Percentiles rank a stretch among this genome's conserved stretches.
These are phyloP conservation scores for Indri indri DNA, from an alignment of 2,113 vertebrate genomes.

Conservation along the genomic window DNA sequence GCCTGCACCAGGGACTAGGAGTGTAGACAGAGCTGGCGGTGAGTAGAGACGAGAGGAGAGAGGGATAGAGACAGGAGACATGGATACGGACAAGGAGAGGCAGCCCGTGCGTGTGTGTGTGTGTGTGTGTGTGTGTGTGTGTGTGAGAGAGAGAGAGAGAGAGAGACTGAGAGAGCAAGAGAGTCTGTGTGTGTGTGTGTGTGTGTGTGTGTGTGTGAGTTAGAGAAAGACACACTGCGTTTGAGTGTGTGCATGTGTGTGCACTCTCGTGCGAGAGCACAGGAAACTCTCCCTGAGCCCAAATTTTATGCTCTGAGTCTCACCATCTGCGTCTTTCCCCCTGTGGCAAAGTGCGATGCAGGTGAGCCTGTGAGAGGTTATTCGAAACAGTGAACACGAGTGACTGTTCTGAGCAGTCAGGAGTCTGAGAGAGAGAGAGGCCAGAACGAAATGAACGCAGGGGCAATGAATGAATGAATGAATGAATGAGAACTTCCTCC, in stretches of 20 bases:
- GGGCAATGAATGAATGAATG: not conserved
- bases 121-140: not conserved
- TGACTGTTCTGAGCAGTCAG: not conserved
- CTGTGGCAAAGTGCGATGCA: not conserved
- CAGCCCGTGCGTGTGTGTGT: not conserved
- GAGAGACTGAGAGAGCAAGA: too few relatives aligned
- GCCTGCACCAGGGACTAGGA: not conserved
- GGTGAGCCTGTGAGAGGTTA: not conserved
- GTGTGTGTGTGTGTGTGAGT: not conserved
- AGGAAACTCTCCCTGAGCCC: not conserved
- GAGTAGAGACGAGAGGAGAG: not conserved
- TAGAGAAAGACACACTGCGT: not conserved
- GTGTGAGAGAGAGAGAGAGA: not conserved
- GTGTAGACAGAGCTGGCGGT: not conserved
- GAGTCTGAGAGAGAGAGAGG: not conserved
- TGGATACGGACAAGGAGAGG: not conserved
- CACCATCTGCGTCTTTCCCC: not conserved
- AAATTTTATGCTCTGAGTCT: not conserved
- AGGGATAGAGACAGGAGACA: not conserved
- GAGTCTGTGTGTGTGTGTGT: not conserved
- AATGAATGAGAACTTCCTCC: not conserved
- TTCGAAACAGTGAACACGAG: not conserved
- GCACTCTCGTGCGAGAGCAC: not conserved
- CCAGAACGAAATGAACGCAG: rapidly evolving
- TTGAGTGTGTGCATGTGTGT: too few relatives aligned